Base-by-base conservation (phyloP, 2,888 invertebrate species). In the Boloria euphrosyne region DNA sequence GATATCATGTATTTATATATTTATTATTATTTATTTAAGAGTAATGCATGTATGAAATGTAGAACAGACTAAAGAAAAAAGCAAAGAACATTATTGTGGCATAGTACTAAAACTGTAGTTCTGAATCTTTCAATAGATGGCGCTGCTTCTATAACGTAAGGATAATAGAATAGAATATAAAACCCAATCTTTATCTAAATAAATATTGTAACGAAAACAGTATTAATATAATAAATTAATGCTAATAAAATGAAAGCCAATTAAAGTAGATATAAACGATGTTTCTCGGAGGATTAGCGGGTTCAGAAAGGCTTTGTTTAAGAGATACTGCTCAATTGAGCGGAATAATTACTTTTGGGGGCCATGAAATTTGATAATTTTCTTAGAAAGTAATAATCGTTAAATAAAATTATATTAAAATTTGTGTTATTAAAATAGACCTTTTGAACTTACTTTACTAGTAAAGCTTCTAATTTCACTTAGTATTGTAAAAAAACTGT, bases 291-390 rank as follows among this genome's bases (percentile, higher is more conserved):
- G 67, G 46, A 57, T 65, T 67, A 65, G 64, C 60, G 67, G 51
- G 47, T 61, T 68, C 53, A 51, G 61, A 66, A 62, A 47, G 51
- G 55, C 61, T 61, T 44, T 44, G 54, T 68, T 70, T 53, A 51
- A 71, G 65, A 55, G 63, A 52, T 66, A 51, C 58, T 46, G 71
- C 68, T 69, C 66, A 68, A 73, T 74, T 72, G 66, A 50, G 43
- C 51, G 63, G 51, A 71, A 72, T 72, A 71, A 74, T 73, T 72
- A 66, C 47, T 60, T 66, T 62, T 51, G 7, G 59, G 59, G 69
- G 70, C 72, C 63, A 66, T 1, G 52, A 70, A 70, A 73, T 22
- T 10, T n/a, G 17, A 31, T 49, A 61, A 22, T 1, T 13, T 47
- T 18, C 31, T 27, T 5, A 14, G 13, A 2, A 27, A 4, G 22